phyloP scores from a whole-genome alignment of 2,797 vertebrate genomes.

The Serranus cabrilla region DNA sequence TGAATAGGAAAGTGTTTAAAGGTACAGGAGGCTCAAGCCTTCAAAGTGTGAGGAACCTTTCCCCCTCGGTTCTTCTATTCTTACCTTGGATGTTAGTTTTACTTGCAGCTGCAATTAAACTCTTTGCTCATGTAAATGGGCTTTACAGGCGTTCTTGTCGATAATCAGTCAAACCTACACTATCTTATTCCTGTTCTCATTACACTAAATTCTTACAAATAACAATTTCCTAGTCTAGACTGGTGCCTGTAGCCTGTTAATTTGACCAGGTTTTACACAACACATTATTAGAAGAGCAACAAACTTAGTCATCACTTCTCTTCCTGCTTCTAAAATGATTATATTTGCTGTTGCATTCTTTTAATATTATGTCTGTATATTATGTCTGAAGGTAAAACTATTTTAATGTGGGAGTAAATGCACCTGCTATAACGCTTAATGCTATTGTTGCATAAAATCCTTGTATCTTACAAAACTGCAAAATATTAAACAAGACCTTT shows the following conservation, averaged over 20 bases:
- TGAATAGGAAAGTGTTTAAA: conserved; percentile 9
- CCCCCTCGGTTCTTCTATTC: no score
- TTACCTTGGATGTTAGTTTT: neutral
- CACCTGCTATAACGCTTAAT: neutral
- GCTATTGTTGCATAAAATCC: neutral
- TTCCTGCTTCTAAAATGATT: no score
- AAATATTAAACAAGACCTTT: neutral
- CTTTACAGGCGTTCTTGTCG: neutral
- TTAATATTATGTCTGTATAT: no score
- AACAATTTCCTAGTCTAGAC: no score
- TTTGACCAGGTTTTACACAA: neutral
- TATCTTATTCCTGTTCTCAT: no score
- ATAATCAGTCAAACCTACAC: no score
- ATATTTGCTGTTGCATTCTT: no score
- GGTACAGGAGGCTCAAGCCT: neutral
- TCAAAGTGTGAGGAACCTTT: no score
- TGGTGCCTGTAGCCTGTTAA: no score
- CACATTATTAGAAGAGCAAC: neutral
- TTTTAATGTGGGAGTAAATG: neutral
- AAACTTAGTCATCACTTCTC: no score
- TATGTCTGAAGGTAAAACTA: neutral
- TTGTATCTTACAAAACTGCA: neutral
- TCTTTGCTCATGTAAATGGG: neutral
- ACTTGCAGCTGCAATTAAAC: neutral
- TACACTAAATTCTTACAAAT: no score